Evolutionary conservation across 1,140 invertebrate genomes (phyloP), one percentile per base, ranked within the genome.

Genomic region (Cepaea nemoralis): DNA sequence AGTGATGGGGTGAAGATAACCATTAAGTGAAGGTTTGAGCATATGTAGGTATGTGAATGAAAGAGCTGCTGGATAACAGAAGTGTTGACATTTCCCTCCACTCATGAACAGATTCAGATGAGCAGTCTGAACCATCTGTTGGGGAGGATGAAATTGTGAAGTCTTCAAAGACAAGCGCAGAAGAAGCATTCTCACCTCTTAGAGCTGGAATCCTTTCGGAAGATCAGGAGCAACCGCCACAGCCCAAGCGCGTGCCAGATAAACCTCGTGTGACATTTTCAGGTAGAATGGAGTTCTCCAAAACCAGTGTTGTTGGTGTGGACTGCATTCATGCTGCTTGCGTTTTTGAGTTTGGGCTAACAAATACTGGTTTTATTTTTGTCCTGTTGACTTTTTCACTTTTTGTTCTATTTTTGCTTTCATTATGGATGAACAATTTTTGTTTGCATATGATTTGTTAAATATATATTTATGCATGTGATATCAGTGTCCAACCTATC

Each of bases 61-160:
- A 55, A 10, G 19, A 55, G 5, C 1, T 14, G 50, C 2, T 22
- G 3, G 50, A 8, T 55, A 19, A 22, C 22, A 55, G 6, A 14
- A 19, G 6, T 55, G 2, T 55, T 2, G 3, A 55, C 8, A 14
- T 55, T 22, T 55, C 16, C 50, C 42, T 55, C 50, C 50, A 55
- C n/a, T 63, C 22, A 33, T 33, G 40, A 10, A 45, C 79, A 84
- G 83, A 83, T 69, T 55, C 81, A 14, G 83, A 84, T 22, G 82
- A 83, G 24, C 82, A 74, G 22, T 67, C 74, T 14, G 66, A 3
- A 33, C 37, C 74, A 0, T 71, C 59, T 39, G 55, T 85, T 10
- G 37, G 42, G 40, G 84, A 85, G 40, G 84, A 85, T 0, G 69
- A 81, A n/a, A 83, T 85, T 31, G 40, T 79, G 8, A 70, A 63